A percentile compares a stretch with the other conserved stretches of the same genome.
Evolutionary conservation across 1,140 invertebrate genomes (phyloP).

Genomic region (Drosophila tani): DNA sequence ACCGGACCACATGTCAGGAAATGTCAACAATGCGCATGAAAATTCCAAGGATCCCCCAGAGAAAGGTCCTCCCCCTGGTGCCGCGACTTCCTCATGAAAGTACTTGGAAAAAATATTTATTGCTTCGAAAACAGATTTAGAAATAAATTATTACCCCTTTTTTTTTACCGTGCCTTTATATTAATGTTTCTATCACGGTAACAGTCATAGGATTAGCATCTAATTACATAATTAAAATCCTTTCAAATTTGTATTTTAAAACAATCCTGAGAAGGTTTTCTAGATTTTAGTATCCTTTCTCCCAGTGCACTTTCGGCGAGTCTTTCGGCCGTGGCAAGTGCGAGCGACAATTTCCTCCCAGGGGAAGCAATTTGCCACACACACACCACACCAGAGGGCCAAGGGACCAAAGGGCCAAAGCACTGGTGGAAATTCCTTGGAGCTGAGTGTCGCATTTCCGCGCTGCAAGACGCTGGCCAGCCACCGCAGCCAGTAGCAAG

Average conservation of each 20-base stretch:
- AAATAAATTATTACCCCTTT: neutral
- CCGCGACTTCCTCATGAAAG: slow-evolving; percentile 19
- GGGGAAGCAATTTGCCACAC: slow-evolving; percentile 84
- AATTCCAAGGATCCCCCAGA: slow-evolving; percentile 67
- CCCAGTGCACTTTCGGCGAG: slow-evolving; percentile 11
- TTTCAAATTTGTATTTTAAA: neutral
- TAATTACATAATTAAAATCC: neutral
- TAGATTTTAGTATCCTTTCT: slow-evolving; percentile 44
- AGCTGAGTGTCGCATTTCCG: slow-evolving; percentile 58
- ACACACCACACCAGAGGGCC: slow-evolving; percentile 39
- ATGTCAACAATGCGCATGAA: slow-evolving; percentile 84
- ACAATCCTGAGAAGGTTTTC: neutral
- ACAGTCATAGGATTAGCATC: too few species aligned
- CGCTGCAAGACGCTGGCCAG: slow-evolving; percentile 58
- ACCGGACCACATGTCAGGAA: slow-evolving; percentile 74
- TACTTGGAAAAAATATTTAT: slow-evolving; percentile 13
- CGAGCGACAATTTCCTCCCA: slow-evolving; percentile 73
- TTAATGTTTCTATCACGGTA: too few species aligned
- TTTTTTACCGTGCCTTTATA: too few species aligned
- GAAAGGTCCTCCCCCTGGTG: slow-evolving; percentile 26
- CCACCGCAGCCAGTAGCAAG: slow-evolving; percentile 59
- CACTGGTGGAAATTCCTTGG: slow-evolving; percentile 50
- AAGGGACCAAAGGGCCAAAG: slow-evolving; percentile 28
- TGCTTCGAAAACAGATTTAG: too few species aligned
- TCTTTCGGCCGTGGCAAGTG: slow-evolving; percentile 41